Conservation (phyloP, 2,797 vertebrate genomes). For the Arnoldichthys spilopterus region DNA sequence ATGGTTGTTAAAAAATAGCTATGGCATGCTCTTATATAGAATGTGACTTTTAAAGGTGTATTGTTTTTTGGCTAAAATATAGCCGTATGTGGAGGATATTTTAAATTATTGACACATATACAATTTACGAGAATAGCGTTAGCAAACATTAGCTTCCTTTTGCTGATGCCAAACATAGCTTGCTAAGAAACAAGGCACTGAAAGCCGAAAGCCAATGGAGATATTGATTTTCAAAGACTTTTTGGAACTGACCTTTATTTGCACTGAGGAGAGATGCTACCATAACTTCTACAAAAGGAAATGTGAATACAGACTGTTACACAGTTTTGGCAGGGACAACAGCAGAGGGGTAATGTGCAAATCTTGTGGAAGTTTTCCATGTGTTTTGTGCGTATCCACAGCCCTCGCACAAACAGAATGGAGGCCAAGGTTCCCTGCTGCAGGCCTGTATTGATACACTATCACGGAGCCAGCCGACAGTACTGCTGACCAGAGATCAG, state of each 20-base stretch:
- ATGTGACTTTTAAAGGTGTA: not conserved
- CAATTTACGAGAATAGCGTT: slow-evolving; percentile 15
- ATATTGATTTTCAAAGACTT: not conserved
- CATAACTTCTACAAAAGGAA: not conserved
- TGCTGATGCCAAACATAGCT: slow-evolving; percentile 10
- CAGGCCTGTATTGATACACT: slow-evolving; percentile 17
- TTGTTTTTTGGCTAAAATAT: not conserved
- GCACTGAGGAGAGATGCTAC: not conserved
- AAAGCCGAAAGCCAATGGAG: not conserved
- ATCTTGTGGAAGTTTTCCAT: not conserved
- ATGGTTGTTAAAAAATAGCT: slow-evolving; percentile 6
- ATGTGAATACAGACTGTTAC: not conserved
- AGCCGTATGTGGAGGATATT: not conserved
- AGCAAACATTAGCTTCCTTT: slow-evolving; percentile 5
- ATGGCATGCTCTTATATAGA: slow-evolving; percentile 1
- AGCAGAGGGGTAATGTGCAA: not conserved
- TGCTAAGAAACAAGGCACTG: not conserved
- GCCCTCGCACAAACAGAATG: slow-evolving; percentile 13
- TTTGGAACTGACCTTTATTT: slow-evolving; percentile 9
- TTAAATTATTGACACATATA: not conserved
- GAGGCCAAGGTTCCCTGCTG: slow-evolving; percentile 27
- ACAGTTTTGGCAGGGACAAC: not conserved
- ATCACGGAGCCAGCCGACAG: not conserved
- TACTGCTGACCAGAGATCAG: slow-evolving; percentile 27
- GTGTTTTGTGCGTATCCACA: slow-evolving; percentile 1